These are phyloP conservation scores for Astreopora myriophthalma DNA, from an alignment of 64 coral and sea anemone genomes.

Conservation along the genomic window DNA sequence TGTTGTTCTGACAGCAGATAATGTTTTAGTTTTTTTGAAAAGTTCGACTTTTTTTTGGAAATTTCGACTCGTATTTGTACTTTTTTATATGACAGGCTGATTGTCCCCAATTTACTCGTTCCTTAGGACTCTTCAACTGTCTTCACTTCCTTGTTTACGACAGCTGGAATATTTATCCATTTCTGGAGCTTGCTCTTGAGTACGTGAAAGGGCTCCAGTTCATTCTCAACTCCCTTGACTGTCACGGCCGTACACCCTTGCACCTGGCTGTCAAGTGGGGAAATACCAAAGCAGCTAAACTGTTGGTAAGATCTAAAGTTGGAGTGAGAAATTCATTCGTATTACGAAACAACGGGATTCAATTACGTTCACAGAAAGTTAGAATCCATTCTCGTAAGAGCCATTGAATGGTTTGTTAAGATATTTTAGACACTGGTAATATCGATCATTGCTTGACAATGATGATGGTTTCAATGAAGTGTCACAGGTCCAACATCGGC, in stretches of 20 bases:
- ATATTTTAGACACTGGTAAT: no score
- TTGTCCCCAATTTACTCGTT: not conserved
- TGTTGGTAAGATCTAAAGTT: constrained; percentile 44
- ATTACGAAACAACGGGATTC: no score
- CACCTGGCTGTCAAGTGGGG: constrained; percentile 81
- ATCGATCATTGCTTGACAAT: no score
- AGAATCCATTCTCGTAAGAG: no score
- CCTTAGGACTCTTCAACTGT: constrained; percentile 78
- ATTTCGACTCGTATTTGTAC: no score
- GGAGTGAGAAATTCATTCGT: not conserved
- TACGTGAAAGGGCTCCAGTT: constrained; percentile 31
- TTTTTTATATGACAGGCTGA: not conserved
- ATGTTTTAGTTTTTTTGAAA: no score
- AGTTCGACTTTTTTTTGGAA: no score
- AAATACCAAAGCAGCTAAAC: constrained; percentile 62
- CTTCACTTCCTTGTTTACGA: constrained; percentile 82
- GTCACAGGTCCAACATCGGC: not conserved
- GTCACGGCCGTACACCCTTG: constrained; percentile 75
- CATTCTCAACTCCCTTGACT: constrained; percentile 72
- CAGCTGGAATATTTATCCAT: constrained; percentile 29
- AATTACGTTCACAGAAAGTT: no score
- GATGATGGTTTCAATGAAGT: no score
- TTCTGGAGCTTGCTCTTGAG: constrained; percentile 53
- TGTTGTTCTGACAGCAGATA: no score
- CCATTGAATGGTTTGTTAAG: no score